These are phyloP conservation scores for Gymnocephalus cernua DNA, from an alignment of 2,113 vertebrate genomes.

Conservation along the genomic window DNA sequence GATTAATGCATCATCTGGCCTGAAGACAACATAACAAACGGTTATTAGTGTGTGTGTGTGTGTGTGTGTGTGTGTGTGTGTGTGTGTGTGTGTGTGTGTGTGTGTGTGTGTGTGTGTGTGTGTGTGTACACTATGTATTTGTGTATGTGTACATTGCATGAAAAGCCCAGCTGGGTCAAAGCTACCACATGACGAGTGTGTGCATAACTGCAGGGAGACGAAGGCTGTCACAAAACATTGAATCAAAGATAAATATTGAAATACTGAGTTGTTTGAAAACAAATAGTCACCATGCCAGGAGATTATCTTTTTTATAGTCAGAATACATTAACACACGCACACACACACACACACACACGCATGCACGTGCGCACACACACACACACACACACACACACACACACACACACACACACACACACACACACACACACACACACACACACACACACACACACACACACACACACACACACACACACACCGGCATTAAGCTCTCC, in stretches of 20 bases:
- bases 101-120: background rate
- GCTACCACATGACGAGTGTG: conserved; percentile 41
- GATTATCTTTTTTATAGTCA: conserved; percentile 55
- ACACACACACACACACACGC: conserved; percentile 15
- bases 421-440: background rate
- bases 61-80: background rate
- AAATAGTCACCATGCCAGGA: conserved; percentile 42
- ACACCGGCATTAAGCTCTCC: conserved; percentile 28
- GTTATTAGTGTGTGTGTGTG: background rate
- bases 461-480: conserved; percentile 5
- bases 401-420: conserved; percentile 10
- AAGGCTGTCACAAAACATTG: conserved; percentile 22
- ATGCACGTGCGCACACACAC: no score
- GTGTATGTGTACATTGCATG: background rate
- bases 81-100: background rate
- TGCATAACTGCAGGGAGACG: conserved; percentile 27
- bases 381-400: background rate
- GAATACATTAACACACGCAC: background rate
- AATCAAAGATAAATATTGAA: conserved; percentile 52
- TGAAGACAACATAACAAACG: conserved; percentile 18
- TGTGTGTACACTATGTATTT: background rate
- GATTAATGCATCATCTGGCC: background rate
- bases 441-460: background rate
- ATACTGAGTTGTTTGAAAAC: conserved; percentile 49
- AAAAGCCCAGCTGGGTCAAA: conserved; percentile 33